Base-by-base conservation (phyloP, 64 coral and sea anemone species). In the Platygyra sinensis region DNA sequence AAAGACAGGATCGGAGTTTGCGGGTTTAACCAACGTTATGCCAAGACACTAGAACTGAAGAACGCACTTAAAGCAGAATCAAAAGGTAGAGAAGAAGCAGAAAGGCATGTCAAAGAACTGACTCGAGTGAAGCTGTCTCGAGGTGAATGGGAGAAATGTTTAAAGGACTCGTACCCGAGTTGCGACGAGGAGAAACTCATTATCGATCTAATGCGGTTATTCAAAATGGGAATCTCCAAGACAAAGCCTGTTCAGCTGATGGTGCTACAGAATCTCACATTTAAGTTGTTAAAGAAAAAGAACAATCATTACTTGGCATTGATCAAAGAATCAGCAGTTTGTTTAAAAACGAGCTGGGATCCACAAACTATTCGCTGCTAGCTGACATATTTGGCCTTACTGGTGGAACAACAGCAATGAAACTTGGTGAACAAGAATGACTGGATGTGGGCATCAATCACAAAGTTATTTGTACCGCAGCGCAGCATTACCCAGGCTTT, bases 221-320 rank as follows among this genome's bases (percentile, higher is more conserved):
- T 54, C 17, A 46, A 39, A 86, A 31, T 51, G 33, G 52, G 52
- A 1, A 54, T 63, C 24, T 71, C 86, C 24, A 72, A 87, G 54
- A 73, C 67, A 10, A 30, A 76, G 51, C 71, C 86, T 3, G n/a
- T 75, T 29, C 86, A 87, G 33, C 24, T 87, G 16, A 39, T 87
- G 27, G 86, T 88, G 14, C 50, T 76, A 51, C 74, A 24, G 24
- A 88, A 88, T 71, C 86, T 88, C 17, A 71, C 51, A 19, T 76
- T 28, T 10, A 88, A 88, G 30, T 72, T 88, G 62, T n/a, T 54
- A 36, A 80, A 74, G 20, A 51, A 46, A 10, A 83, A 91, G 65
- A 91, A 85, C 19, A 67, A 91, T 63, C 65, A 85, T 75, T 76
- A 75, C 24, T 10, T 91, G 61, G 89, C 76, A 61, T 42, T 85